Percentiles rank a stretch among this genome's conserved stretches.
Evolutionary conservation across 2,113 vertebrate genomes (phyloP).

Genomic region (Telmatochromis bifrenatus): DNA sequence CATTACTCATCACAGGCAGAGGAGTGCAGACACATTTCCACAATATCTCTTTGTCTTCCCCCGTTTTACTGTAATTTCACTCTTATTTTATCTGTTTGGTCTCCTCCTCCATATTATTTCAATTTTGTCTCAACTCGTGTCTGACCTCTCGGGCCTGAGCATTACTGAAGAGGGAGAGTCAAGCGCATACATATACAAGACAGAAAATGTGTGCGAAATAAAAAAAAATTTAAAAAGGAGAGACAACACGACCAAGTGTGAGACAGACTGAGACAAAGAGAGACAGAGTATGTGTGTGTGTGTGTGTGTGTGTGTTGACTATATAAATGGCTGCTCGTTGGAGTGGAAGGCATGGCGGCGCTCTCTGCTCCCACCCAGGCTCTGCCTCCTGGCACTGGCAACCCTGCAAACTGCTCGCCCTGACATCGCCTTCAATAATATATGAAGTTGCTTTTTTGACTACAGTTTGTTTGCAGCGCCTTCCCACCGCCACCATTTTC

Average conservation of each 20-base stretch:
- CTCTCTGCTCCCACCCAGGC: slow-evolving; percentile 36
- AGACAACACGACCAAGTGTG: neutral
- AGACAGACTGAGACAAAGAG: slow-evolving; percentile 20
- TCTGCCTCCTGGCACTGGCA: slow-evolving; percentile 72
- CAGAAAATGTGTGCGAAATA: neutral
- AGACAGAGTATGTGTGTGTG: neutral
- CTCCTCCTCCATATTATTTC: neutral
- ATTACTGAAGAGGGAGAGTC: neutral
- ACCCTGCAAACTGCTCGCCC: slow-evolving; percentile 75
- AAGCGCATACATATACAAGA: neutral
- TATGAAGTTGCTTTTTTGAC: slow-evolving; percentile 80
- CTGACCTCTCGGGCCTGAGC: neutral
- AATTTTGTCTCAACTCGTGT: neutral
- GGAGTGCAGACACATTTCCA: neutral
- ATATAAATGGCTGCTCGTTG: slow-evolving; percentile 46
- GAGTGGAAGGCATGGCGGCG: slow-evolving; percentile 41
- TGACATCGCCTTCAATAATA: slow-evolving; percentile 81
- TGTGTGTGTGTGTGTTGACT: slow-evolving; percentile 23
- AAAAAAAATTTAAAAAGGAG: neutral
- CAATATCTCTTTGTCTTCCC: slow-evolving; percentile 19
- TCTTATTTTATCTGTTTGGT: neutral
- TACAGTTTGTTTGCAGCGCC: slow-evolving; percentile 73
- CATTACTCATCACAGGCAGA: slow-evolving; percentile 79
- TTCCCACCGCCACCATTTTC: neutral
- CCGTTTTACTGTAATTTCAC: neutral